Evolutionary conservation across 2,888 invertebrate genomes (phyloP).

Genomic region (Brachyopa scutellaris): DNA sequence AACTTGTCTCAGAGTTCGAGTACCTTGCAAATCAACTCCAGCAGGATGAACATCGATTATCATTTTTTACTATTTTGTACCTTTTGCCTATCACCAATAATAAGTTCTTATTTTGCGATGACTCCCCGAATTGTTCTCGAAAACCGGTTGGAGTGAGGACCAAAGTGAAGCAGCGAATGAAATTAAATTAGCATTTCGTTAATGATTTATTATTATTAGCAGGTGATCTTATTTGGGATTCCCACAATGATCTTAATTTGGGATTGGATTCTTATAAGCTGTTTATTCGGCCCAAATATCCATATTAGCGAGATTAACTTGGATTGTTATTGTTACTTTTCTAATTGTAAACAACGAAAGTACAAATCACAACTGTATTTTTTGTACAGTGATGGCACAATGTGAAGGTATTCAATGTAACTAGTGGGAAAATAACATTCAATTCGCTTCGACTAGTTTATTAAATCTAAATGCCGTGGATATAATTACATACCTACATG

Average conservation of each 20-base stretch:
- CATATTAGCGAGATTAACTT: neutral
- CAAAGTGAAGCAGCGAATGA: neutral
- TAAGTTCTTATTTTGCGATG: neutral
- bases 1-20: conserved; percentile 23
- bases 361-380: no score
- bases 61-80: no score
- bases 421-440: no score
- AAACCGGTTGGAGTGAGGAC: neutral
- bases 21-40: neutral
- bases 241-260: neutral
- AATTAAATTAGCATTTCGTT: conserved; percentile 4
- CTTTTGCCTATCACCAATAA: no score
- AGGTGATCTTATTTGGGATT: neutral
- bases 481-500: no score
- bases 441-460: no score
- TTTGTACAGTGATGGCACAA: no score
- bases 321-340: no score
- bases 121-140: neutral
- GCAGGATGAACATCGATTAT: no score
- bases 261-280: neutral
- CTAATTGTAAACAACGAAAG: no score
- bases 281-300: neutral
- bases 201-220: neutral
- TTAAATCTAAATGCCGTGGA: no score
- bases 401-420: no score